Conservation (phyloP, 2,888 invertebrate genomes). For the Drosophila rubida region DNA sequence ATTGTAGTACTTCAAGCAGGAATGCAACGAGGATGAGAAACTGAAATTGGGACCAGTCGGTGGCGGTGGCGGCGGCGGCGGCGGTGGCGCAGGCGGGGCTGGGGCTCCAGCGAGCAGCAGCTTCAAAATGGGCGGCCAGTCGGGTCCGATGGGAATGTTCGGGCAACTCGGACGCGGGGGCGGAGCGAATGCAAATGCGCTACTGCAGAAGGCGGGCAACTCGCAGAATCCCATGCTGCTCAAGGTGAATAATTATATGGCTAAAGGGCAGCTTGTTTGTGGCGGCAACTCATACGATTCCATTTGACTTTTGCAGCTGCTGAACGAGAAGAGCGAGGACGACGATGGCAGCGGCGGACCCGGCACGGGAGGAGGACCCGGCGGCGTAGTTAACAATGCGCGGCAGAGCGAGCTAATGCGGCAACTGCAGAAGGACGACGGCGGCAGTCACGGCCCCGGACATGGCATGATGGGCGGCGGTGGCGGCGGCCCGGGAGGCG, state of each 20-base stretch:
- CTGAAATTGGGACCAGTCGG: conserved; percentile 43
- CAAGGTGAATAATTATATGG: conserved; percentile 86
- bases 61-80: no score
- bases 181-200: conserved; percentile 44
- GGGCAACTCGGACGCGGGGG: conserved; percentile 39
- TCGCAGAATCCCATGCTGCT: conserved; percentile 88
- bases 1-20: conserved; percentile 79
- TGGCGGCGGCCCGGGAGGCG: conserved; percentile 64
- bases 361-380: conserved; percentile 77
- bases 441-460: conserved; percentile 65
- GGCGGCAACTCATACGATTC: background rate
- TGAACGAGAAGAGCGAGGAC: conserved; percentile 93
- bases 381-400: conserved; percentile 50
- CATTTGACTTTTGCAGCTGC: conserved; percentile 86
- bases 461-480: conserved; percentile 69
- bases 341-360: conserved; percentile 87
- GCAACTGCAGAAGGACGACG: conserved; percentile 85
- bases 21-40: conserved; percentile 83
- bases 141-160: conserved; percentile 53
- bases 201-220: conserved; percentile 78
- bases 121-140: conserved; percentile 71
- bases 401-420: conserved; percentile 86
- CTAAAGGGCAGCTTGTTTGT: no score
- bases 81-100: conserved; percentile 1
- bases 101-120: conserved; percentile 47